These are phyloP conservation scores for Anticlea derivata DNA, from an alignment of 2,888 invertebrate species.

Conservation along the genomic window DNA sequence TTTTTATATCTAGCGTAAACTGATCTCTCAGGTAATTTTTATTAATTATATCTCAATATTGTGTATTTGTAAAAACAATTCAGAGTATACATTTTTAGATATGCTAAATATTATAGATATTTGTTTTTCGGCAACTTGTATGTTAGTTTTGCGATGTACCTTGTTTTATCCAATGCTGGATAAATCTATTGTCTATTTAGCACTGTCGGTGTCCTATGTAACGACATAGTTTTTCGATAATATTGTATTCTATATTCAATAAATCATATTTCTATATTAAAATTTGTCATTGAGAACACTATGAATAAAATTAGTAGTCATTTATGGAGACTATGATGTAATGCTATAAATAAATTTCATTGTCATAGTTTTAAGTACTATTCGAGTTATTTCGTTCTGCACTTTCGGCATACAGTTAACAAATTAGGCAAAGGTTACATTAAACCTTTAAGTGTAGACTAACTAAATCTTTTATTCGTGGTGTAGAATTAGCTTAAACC, in stretches of 20 bases:
- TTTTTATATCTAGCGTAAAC: constrained; percentile 81
- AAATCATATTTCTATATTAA: constrained; percentile 81
- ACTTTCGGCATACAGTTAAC: constrained; percentile 77
- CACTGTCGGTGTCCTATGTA: constrained; percentile 79
- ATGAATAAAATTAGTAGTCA: constrained; percentile 74
- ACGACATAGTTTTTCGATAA: constrained; percentile 81
- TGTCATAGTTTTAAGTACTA: constrained; percentile 80
- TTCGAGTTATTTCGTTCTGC: constrained; percentile 80
- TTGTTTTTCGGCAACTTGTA: constrained; percentile 70
- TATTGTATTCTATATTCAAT: constrained; percentile 83
- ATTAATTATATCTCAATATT: constrained; percentile 78
- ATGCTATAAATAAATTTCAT: constrained; percentile 78
- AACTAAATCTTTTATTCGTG: constrained; percentile 74
- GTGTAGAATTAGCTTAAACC: constrained; percentile 73
- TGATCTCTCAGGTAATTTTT: constrained; percentile 83
- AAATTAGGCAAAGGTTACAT: constrained; percentile 69
- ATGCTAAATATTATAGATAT: constrained; percentile 66
- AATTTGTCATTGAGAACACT: constrained; percentile 80
- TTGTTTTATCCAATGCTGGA: constrained; percentile 70
- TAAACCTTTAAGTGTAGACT: constrained; percentile 69
- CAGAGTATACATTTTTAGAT: constrained; percentile 77
- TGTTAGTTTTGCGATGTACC: constrained; percentile 69
- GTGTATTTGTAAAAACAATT: constrained; percentile 79
- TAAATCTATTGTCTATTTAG: constrained; percentile 67
- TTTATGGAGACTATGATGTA: constrained; percentile 74